Conservation (phyloP, 1,140 invertebrate species). For the Procambarus virginalis region DNA sequence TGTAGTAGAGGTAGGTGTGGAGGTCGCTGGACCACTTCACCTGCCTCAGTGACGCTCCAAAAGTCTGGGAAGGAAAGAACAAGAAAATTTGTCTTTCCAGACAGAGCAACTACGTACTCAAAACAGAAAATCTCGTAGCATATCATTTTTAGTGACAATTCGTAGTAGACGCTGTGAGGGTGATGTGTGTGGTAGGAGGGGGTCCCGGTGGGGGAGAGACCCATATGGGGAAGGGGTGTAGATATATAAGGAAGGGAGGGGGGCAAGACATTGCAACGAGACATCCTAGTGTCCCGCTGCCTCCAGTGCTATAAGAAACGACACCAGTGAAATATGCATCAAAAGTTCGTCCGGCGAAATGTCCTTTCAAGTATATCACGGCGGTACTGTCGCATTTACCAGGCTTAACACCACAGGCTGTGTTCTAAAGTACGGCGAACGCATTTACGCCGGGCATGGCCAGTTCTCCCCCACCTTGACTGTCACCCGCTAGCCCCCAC, state of each 20-base stretch:
- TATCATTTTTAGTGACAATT: slow-evolving; percentile 54
- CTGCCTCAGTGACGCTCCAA: neutral
- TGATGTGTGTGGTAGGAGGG: neutral
- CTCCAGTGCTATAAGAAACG: neutral
- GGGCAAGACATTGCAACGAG: no score
- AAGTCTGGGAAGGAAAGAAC: no score
- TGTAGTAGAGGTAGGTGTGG: neutral
- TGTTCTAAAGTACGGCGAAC: no score
- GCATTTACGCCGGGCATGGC: no score
- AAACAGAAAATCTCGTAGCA: slow-evolving; percentile 32
- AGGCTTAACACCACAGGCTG: no score
- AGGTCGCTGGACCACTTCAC: no score
- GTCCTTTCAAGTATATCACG: no score
- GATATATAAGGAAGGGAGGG: no score
- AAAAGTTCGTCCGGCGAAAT: no score
- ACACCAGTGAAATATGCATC: neutral
- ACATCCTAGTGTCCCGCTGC: neutral
- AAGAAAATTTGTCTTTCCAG: neutral
- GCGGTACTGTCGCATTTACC: no score
- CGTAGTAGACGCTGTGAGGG: slow-evolving; percentile 15
- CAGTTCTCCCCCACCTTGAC: neutral
- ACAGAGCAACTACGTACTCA: neutral
- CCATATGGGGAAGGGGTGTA: neutral
- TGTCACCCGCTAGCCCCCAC: no score
- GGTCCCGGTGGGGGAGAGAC: neutral